Evolutionary conservation across 2,113 vertebrate species (phyloP).

Genomic region (Oceanites oceanicus): DNA sequence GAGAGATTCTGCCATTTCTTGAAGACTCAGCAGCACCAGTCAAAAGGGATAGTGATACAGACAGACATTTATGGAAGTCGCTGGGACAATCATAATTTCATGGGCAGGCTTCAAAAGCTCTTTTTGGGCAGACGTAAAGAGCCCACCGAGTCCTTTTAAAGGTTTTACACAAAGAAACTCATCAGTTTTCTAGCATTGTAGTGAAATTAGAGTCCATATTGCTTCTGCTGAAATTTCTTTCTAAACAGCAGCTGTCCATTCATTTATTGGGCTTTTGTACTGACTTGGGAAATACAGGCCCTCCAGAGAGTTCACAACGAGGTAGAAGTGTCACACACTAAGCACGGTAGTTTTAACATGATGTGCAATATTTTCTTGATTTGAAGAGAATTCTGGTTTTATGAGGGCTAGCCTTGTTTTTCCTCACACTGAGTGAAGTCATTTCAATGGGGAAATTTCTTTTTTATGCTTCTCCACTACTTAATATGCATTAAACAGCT

Average conservation of each 20-base stretch:
- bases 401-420: not conserved
- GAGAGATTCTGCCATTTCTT: constrained; percentile 32
- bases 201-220: constrained; percentile 30
- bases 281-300: not conserved
- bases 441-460: not conserved
- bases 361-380: not conserved
- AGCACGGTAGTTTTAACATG: not conserved
- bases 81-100: constrained; percentile 49
- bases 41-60: not conserved
- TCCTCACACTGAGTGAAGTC: not conserved
- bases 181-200: constrained; percentile 28
- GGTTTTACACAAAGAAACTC: constrained; percentile 55
- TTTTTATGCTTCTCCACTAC: not conserved
- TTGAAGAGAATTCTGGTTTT: not conserved
- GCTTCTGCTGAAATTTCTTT: not conserved
- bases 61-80: constrained; percentile 46
- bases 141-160: constrained; percentile 55
- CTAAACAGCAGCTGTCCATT: constrained; percentile 6
- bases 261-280: not conserved
- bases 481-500: constrained; percentile 22
- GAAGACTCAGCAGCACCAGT: constrained; percentile 20
- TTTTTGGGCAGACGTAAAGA: constrained; percentile 21
- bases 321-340: not conserved
- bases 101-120: constrained; percentile 40
- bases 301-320: not conserved